Evolutionary conservation across 2,888 invertebrate genomes (phyloP), one percentile per base, ranked within the genome.

Genomic region (Sceliomorpha sp.): DNA sequence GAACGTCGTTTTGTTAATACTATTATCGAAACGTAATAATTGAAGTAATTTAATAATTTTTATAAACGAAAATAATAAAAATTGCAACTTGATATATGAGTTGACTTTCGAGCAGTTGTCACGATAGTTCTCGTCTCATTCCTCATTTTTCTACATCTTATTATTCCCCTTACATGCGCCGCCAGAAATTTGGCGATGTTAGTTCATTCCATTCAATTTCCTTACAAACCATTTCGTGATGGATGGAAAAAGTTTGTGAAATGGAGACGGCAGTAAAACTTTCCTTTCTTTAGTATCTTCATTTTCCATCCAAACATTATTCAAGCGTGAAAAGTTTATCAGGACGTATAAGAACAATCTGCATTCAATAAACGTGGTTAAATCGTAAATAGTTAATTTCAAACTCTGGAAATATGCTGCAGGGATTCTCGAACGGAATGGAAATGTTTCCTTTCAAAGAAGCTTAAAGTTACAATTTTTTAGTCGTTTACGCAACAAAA

Each of bases 51-150:
- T n/a, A n/a, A n/a, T n/a, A n/a, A n/a, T n/a, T n/a, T n/a, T n/a
- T n/a, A n/a, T n/a, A n/a, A n/a, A n/a, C n/a, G n/a, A n/a, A n/a
- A n/a, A n/a, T n/a, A n/a, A n/a, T n/a, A 53, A 40, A 63, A 74
- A 74, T 72, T 72, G 74, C 72, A 63, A 68, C 74, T 59, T 39
- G 51, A 74, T 72, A 74, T 64, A 55, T 42, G 51, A 9, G 26
- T 51, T 60, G 66, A 66, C 51, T 70, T 56, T 39, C 34, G 37
- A 53, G 20, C 42, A 12, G 47, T 31, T 48, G 20, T 44, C 50
- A 27, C 31, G 32, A 31, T 32, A 32, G 51, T 42, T 51, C 48
- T 56, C 13, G 47, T 53, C 44, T 14, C 24, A 9, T 48, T 36
- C 39, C 14, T 36, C 47, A 45, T 36, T 70, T 68, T 55, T 47